A percentile compares a stretch with the other conserved stretches of the same genome.
Evolutionary conservation across 2,888 invertebrate genomes (phyloP).

Genomic region (Euphydryas editha): DNA sequence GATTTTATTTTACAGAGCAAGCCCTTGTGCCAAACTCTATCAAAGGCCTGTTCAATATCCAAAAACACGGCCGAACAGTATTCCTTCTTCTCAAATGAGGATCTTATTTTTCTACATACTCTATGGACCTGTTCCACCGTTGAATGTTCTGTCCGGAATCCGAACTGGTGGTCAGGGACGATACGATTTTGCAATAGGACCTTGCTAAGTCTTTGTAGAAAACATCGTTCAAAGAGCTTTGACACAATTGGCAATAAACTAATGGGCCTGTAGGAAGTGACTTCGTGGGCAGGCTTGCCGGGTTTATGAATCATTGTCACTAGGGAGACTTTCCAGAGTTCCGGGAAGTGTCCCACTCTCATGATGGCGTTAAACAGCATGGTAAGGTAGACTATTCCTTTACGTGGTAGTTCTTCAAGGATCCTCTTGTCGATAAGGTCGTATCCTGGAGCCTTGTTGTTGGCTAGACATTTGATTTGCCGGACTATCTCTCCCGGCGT

Average conservation of each 20-base stretch:
- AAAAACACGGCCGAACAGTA: conserved; percentile 9
- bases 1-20: too few species aligned
- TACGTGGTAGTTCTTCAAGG: too few species aligned
- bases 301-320: conserved; percentile 43
- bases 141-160: conserved; percentile 16
- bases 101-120: conserved; percentile 14
- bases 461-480: too few species aligned
- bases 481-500: too few species aligned
- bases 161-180: conserved; percentile 22
- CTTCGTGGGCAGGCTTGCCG: conserved; percentile 39
- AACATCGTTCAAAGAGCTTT: conserved; percentile 3
- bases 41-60: too few species aligned
- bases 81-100: conserved; percentile 4
- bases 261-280: conserved; percentile 42
- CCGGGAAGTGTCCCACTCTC: conserved; percentile 23
- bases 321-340: conserved; percentile 41
- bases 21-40: too few species aligned
- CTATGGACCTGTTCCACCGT: conserved; percentile 20
- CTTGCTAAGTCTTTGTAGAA: neutral
- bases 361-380: conserved; percentile 16
- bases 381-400: too few species aligned
- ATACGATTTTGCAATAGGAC: neutral
- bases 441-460: too few species aligned
- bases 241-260: conserved; percentile 27
- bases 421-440: too few species aligned